Base-by-base conservation (phyloP, 2,113 vertebrate species). In the Platycercus adscitus region DNA sequence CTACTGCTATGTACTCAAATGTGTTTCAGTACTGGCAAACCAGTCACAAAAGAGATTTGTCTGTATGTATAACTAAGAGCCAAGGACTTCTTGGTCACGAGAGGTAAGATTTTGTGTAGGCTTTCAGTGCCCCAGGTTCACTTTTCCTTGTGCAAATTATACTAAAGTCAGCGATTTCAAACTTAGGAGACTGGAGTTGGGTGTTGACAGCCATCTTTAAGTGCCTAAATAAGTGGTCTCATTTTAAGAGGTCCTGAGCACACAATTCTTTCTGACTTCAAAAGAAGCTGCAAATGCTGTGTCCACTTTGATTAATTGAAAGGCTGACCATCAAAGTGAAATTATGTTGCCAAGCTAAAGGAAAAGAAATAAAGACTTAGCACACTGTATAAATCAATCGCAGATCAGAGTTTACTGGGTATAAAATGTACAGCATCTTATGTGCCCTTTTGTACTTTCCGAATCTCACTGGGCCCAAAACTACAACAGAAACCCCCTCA, bases 281-380 rank as follows among this genome's bases (percentile, higher is more conserved):
- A 97, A 97, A 97, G 95, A 92, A 97, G 89, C 96, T 96, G 95
- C 89, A 89, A 97, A 92, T 92, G 96, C 94, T 96, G 77, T 96
- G 96, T 97, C 96, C 93, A 89, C 93, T 95, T 97, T 97, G 96
- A 97, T 97, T 97, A 97, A 97, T 97, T 96, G 96, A 96, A 96
- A 95, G 89, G 93, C 94, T 95, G 94, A 96, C 94, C 96, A 97
- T 97, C 95, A 97, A 97, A 97, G 96, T 92, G 94, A 96, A 97
- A 97, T 97, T 97, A 97, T 95, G 94, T 93, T 96, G 95, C 96
- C 94, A 96, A 95, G 91, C 94, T 96, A 95, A 95, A 95, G 95
- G 95, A 95, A 97, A 96, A 97, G 96, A 96, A 97, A 93, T 97
- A 97, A 97, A 97, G 96, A 94, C 95, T 95, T 96, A 95, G 93